A percentile compares a stretch with the other conserved stretches of the same genome.
Evolutionary conservation across 2,113 vertebrate species (phyloP).

Genomic region (Dasyornis broadbenti): DNA sequence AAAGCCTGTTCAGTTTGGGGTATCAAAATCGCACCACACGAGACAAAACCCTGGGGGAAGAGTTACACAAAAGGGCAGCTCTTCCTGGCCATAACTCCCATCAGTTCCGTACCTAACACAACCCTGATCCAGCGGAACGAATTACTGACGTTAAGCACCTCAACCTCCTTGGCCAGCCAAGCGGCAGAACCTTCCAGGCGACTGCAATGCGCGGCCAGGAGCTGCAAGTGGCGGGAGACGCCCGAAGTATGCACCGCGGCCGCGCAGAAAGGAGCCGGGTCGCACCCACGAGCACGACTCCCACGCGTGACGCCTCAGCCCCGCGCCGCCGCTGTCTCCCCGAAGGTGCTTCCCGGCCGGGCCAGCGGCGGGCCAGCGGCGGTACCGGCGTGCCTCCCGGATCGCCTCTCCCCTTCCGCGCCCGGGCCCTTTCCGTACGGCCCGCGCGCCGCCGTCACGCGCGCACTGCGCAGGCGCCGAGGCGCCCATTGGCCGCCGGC

Average conservation of each 20-base stretch:
- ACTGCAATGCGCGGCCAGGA: neutral
- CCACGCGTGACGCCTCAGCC: neutral
- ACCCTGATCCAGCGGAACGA: neutral
- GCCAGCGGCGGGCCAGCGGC: rapidly evolving
- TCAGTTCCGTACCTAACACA: rapidly evolving
- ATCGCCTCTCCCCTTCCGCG: neutral
- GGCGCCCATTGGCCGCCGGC: neutral
- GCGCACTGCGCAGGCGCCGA: neutral
- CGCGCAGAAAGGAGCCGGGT: neutral
- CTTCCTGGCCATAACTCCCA: neutral
- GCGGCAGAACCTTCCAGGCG: neutral
- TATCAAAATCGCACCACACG: rapidly evolving
- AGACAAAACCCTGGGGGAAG: rapidly evolving
- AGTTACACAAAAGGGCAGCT: no score
- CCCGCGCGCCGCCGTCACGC: neutral
- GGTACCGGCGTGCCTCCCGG: neutral
- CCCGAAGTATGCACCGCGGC: no score
- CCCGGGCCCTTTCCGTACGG: neutral
- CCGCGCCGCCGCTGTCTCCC: neutral
- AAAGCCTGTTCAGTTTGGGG: neutral
- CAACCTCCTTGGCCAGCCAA: neutral
- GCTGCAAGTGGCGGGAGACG: neutral
- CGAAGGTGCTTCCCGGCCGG: no score
- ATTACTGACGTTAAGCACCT: neutral
- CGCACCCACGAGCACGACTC: neutral